Evolutionary conservation across 2,888 invertebrate species (phyloP).

Genomic region (Polietes domitor): DNA sequence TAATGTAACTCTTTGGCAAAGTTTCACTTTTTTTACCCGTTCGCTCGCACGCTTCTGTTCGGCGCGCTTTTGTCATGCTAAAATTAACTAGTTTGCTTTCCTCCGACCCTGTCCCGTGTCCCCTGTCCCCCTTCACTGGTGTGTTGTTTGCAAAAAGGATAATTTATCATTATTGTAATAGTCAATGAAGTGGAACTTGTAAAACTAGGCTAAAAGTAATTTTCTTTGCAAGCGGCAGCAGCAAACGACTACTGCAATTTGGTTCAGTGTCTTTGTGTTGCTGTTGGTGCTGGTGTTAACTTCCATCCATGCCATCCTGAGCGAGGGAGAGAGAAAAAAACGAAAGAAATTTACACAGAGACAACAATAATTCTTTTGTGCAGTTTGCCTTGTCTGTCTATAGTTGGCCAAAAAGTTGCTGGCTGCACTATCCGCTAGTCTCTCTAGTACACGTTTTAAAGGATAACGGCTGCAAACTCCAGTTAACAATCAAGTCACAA

Average conservation of each 20-base stretch:
- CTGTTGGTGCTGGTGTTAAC: not conserved
- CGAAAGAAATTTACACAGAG: conserved; percentile 22
- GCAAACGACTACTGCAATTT: conserved; percentile 28
- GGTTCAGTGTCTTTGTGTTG: conserved; percentile 9
- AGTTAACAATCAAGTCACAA: conserved; percentile 57
- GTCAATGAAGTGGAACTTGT: conserved; percentile 65
- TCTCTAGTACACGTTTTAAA: not conserved
- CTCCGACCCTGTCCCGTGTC: too few species aligned
- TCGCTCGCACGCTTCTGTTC: too few species aligned
- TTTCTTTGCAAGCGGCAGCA: conserved; percentile 43
- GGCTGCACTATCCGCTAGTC: not conserved
- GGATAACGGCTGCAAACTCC: conserved; percentile 40
- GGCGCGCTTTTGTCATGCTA: conserved; percentile 20
- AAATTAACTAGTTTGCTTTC: conserved; percentile 30
- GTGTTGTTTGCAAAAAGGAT: conserved; percentile 36
- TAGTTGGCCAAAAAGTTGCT: conserved; percentile 1
- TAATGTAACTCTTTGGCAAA: conserved; percentile 29
- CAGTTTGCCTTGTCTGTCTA: conserved; percentile 5
- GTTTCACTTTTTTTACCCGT: conserved; percentile 16
- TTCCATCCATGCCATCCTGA: not conserved
- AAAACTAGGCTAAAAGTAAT: conserved; percentile 65
- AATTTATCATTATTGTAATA: conserved; percentile 65
- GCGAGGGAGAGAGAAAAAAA: not conserved
- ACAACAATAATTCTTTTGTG: conserved; percentile 32
- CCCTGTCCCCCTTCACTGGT: not conserved